A percentile compares a stretch with the other conserved stretches of the same genome.
These are phyloP conservation scores for Hippocampus zosterae DNA, from an alignment of 2,113 vertebrate species.

Conservation along the genomic window DNA sequence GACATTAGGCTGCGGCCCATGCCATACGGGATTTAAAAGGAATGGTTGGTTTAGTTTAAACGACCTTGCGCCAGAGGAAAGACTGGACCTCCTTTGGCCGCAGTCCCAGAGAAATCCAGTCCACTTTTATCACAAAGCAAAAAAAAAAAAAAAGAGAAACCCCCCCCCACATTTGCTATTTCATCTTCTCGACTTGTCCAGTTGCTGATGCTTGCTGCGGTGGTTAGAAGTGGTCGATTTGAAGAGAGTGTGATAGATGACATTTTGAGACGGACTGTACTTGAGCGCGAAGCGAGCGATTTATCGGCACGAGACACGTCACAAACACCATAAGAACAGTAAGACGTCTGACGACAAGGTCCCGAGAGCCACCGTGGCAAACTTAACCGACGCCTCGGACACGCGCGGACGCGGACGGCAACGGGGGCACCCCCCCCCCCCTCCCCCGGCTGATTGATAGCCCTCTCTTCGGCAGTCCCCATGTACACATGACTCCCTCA, in stretches of 20 bases:
- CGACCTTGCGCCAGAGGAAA: constrained; percentile 70
- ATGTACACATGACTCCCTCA: constrained; percentile 50
- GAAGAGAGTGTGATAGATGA: neutral
- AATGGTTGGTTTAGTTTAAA: constrained; percentile 73
- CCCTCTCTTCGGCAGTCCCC: constrained; percentile 40
- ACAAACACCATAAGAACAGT: constrained; percentile 50
- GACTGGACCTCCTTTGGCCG: constrained; percentile 55
- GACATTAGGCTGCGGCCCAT: constrained; percentile 60
- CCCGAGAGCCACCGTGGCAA: constrained; percentile 46
- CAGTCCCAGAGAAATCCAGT: constrained; percentile 50
- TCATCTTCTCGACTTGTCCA: neutral
- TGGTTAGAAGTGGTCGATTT: neutral
- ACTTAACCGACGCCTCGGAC: constrained; percentile 42
- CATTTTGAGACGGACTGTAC: neutral
- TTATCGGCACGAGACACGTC: constrained; percentile 22
- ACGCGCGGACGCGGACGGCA: constrained; percentile 45
- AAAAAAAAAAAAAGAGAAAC: neutral
- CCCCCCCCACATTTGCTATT: neutral
- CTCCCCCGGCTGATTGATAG: constrained; percentile 57
- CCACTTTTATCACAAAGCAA: constrained; percentile 12
- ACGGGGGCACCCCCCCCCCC: constrained; percentile 48
- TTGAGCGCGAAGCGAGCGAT: constrained; percentile 2
- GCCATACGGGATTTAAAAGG: constrained; percentile 34
- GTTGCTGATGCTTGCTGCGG: neutral
- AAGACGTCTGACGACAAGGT: constrained; percentile 44